phyloP scores from a whole-genome alignment of 1,140 invertebrate species.

The Phymorhynchus buccinoides region DNA sequence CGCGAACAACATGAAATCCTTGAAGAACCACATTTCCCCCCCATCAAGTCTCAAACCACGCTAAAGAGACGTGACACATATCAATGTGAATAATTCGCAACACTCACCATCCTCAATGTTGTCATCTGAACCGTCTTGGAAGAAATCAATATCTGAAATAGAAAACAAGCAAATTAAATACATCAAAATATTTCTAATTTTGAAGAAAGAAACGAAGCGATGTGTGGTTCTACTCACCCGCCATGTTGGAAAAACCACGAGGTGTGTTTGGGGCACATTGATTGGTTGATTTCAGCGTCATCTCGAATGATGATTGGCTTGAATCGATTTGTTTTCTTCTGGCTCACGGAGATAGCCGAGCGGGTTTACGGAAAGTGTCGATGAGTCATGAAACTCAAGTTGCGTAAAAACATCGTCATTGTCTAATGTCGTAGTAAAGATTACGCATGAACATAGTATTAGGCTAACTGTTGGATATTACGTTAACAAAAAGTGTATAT shows the following conservation, averaged over 20 bases:
- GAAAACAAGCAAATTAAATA: constrained; percentile 55
- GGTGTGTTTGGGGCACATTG: constrained; percentile 60
- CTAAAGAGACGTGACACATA: constrained; percentile 44
- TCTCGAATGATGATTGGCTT: constrained; percentile 60
- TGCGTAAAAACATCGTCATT: constrained; percentile 40
- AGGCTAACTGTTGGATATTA: no score
- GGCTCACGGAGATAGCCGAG: constrained; percentile 58
- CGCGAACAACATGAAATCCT: constrained; percentile 56
- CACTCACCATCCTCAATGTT: constrained; percentile 69
- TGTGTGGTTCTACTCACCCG: constrained; percentile 72
- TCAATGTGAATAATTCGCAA: constrained; percentile 46
- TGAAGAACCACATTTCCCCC: constrained; percentile 56
- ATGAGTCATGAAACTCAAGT: constrained; percentile 53
- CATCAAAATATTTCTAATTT: constrained; percentile 63
- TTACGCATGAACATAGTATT: constrained; percentile 34
- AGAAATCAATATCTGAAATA: constrained; percentile 72
- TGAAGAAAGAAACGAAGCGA: constrained; percentile 65
- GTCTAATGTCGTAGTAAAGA: constrained; percentile 20
- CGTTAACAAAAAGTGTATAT: no score
- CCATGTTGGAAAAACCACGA: constrained; percentile 73
- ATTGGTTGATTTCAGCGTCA: constrained; percentile 61
- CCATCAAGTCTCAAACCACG: constrained; percentile 38
- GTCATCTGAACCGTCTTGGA: constrained; percentile 67
- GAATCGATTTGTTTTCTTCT: constrained; percentile 50
- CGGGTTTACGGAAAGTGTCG: constrained; percentile 53